Evolutionary conservation across 2,888 invertebrate species (phyloP).

Genomic region (Hedya salicella): DNA sequence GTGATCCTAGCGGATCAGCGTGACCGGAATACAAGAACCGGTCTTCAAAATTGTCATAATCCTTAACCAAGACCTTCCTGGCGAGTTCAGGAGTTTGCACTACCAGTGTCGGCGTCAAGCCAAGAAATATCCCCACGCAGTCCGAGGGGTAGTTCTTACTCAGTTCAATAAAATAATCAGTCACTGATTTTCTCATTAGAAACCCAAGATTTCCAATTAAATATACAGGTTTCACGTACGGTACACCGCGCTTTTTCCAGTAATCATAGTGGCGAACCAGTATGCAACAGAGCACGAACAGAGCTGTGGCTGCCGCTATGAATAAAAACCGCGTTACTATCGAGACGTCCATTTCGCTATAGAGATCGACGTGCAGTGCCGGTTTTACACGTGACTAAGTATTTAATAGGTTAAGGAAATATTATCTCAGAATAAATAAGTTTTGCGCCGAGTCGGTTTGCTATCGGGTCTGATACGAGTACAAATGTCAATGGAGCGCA

Average conservation of each 20-base stretch:
- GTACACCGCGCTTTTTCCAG: constrained; percentile 67
- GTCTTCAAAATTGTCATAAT: constrained; percentile 65
- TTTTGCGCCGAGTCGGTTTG: neutral
- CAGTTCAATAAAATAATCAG: constrained; percentile 60
- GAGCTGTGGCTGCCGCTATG: constrained; percentile 40
- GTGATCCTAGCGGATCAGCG: constrained; percentile 66
- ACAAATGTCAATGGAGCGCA: neutral
- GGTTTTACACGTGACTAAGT: neutral
- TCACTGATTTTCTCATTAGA: constrained; percentile 65
- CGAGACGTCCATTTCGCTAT: constrained; percentile 22
- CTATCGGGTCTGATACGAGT: neutral
- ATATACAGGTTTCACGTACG: constrained; percentile 60
- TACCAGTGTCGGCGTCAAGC: constrained; percentile 63
- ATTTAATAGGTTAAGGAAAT: constrained; percentile 6
- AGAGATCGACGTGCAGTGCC: constrained; percentile 15
- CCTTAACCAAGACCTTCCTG: constrained; percentile 61
- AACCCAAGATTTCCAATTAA: constrained; percentile 65
- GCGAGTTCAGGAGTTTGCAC: constrained; percentile 68
- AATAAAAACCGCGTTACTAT: constrained; percentile 32
- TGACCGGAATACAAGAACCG: constrained; percentile 59
- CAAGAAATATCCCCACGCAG: constrained; percentile 67
- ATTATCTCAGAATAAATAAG: neutral
- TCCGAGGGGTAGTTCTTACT: constrained; percentile 57
- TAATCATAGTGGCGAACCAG: constrained; percentile 61
- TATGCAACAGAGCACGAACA: constrained; percentile 55